A percentile compares a stretch with the other conserved stretches of the same genome.
Evolutionary conservation across 2,888 invertebrate genomes (phyloP).

Genomic region (Hipparchia semele): DNA sequence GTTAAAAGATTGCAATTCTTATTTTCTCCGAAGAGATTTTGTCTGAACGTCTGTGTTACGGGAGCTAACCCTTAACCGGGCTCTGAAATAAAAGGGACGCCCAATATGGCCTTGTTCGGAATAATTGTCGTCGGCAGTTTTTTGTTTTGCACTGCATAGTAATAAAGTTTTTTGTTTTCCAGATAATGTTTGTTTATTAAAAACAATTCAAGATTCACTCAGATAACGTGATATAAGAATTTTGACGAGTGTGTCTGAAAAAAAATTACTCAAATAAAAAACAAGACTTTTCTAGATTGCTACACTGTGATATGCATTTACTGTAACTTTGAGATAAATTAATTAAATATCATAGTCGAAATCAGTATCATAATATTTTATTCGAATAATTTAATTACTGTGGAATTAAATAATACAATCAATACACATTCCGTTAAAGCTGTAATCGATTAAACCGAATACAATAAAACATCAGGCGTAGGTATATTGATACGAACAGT

Average conservation of each 20-base stretch:
- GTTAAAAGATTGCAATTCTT: conserved; percentile 76
- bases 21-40: conserved; percentile 58
- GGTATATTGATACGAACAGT: conserved; percentile 2
- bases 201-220: neutral
- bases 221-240: neutral
- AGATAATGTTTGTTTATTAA: neutral
- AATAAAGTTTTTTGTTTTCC: neutral
- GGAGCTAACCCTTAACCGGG: conserved; percentile 36
- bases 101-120: conserved; percentile 11
- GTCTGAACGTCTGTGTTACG: conserved; percentile 37
- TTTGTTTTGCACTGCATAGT: neutral
- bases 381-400: conserved; percentile 12
- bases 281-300: neutral
- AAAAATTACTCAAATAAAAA: neutral
- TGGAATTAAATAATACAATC: conserved; percentile 11
- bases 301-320: neutral
- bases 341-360: neutral
- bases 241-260: neutral
- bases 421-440: conserved; percentile 12
- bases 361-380: conserved; percentile 5
- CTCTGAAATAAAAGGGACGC: conserved; percentile 23
- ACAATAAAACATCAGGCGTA: conserved; percentile 18
- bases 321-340: neutral
- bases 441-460: conserved; percentile 14
- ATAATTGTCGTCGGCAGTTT: conserved; percentile 11